Evolutionary conservation across 2,888 invertebrate species (phyloP), one percentile per base, ranked within the genome.

Genomic region (Julus scanicus): DNA sequence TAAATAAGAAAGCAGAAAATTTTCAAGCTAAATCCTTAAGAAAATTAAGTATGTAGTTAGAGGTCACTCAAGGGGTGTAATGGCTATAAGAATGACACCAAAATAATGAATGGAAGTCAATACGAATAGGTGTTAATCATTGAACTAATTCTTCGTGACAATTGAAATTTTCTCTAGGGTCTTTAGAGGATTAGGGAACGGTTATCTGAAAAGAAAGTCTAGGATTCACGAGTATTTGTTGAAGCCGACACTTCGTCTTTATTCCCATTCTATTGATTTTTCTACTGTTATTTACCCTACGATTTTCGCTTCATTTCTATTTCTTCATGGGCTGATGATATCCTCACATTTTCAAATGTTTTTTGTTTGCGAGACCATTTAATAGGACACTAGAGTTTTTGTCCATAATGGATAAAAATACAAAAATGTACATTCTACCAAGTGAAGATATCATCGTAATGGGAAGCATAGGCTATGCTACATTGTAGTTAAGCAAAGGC

Each of bases 131-230:
- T 29, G 71, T n/a, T 71, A 71, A 71, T 71, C 71, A 71, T 8
- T 71, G 71, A 29, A 29, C 71, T 71, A 71, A 71, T 71, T 71
- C 71, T 29, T 71, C 9, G 71, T 29, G 71, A 71, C 71, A 71
- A 71, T 71, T 71, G 71, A 71, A 71, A 71, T 71, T 71, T 71
- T 71, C 71, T 71, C 71, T 29, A 71, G 71, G 71, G 71, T 71
- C 29, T 29, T 71, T 29, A 11, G 71, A 29, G 71, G 71, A 71
- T 71, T 71, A 71, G n/a, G 71, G 1, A 71, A 29, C 29, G 71
- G 71, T 29, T 29, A 29, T 71, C 49, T 6, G 29, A 9, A 5
- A 71, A 71, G n/a, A 57, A 71, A 71, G 71, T 29, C 71, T 11
- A 11, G n/a, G 8, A n/a, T 71, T 71, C 71, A 71, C 71, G 29